phyloP scores from a whole-genome alignment of 2,888 invertebrate genomes.

The Trilocha varians region DNA sequence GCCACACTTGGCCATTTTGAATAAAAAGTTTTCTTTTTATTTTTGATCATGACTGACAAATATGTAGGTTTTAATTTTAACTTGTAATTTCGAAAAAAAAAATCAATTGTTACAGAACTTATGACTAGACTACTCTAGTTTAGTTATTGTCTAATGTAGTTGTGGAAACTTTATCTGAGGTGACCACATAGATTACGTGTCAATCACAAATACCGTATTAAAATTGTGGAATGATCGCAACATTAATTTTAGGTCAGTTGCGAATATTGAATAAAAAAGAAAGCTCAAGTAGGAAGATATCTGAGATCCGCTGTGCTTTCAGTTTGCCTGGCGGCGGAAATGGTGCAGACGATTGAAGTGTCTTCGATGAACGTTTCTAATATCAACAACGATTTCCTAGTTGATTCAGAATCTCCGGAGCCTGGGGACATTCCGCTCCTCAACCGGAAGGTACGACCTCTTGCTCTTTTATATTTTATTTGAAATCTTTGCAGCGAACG shows the following conservation, averaged over 20 bases:
- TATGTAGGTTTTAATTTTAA: too few species aligned
- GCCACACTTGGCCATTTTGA: too few species aligned
- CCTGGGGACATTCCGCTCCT: conserved; percentile 43
- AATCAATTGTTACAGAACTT: too few species aligned
- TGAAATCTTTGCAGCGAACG: neutral
- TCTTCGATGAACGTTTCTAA: neutral
- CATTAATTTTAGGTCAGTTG: neutral
- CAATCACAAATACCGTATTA: neutral
- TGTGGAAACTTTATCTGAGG: neutral
- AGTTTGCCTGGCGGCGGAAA: neutral
- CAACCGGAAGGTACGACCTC: conserved; percentile 41
- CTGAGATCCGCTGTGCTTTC: neutral
- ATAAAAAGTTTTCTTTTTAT: too few species aligned
- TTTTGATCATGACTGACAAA: too few species aligned
- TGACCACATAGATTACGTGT: neutral
- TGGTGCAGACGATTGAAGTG: neutral
- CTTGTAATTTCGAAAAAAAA: too few species aligned
- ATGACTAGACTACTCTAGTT: too few species aligned
- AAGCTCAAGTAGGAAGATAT: too few species aligned
- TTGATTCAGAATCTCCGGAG: conserved; percentile 22
- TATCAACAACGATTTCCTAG: neutral
- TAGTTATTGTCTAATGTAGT: neutral
- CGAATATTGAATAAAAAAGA: neutral
- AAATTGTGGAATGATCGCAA: neutral
- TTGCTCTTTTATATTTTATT: neutral